A percentile compares a stretch with the other conserved stretches of the same genome.
phyloP scores from a whole-genome alignment of 92 coral and sea anemone species.

The Scolanthus callimorphus region DNA sequence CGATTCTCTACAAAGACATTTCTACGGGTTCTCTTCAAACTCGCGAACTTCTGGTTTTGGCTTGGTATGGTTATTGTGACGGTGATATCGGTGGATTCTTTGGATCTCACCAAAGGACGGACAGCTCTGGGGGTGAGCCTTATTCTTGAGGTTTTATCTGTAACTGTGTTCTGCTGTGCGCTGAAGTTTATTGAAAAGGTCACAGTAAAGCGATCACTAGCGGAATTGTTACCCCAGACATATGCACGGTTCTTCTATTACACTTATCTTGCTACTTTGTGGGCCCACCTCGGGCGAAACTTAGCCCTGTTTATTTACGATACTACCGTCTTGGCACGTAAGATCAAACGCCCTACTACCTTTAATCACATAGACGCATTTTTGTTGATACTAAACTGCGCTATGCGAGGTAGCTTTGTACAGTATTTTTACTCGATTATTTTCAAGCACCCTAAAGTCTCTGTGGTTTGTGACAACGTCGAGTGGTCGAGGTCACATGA shows the following conservation, averaged over 20 bases:
- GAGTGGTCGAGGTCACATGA: constrained; percentile 14
- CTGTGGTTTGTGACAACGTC: constrained; percentile 52
- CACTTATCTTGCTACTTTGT: constrained; percentile 40
- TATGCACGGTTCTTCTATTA: constrained; percentile 21
- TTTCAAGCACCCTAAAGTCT: constrained; percentile 49
- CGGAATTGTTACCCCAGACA: background rate
- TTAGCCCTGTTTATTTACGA: constrained; percentile 47
- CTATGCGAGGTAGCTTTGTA: constrained; percentile 55
- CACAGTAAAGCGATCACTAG: constrained; percentile 42
- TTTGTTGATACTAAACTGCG: constrained; percentile 35
- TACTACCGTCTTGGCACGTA: constrained; percentile 41
- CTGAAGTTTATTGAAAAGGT: constrained; percentile 56
- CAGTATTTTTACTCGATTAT: constrained; percentile 65
- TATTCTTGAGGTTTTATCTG: constrained; percentile 23
- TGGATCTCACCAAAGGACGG: constrained; percentile 11
- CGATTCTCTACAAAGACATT: constrained; percentile 39
- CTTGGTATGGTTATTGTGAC: constrained; percentile 8
- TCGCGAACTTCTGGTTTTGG: constrained; percentile 69
- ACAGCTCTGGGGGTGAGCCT: constrained; percentile 42
- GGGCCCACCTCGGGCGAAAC: constrained; percentile 59
- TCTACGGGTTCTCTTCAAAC: constrained; percentile 17
- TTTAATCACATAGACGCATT: constrained; percentile 23
- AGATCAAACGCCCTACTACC: constrained; percentile 22
- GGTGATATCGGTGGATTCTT: constrained; percentile 6
- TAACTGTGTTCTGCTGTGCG: constrained; percentile 53